Evolutionary conservation across 2,113 vertebrate genomes (phyloP).

Genomic region (Ivindomyrus marchei): DNA sequence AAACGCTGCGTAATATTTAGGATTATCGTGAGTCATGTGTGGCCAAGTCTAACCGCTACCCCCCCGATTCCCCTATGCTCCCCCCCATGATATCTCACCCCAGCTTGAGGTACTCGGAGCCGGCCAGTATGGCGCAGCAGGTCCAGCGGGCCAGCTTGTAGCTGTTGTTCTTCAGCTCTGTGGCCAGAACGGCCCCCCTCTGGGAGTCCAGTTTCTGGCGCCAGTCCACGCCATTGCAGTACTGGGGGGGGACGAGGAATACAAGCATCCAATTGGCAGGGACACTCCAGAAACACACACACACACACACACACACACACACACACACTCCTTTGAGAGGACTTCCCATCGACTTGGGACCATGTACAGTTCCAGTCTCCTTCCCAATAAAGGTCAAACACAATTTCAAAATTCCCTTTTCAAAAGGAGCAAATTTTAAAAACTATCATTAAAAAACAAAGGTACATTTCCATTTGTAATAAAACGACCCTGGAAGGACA

Average conservation of each 20-base stretch:
- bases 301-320: background rate
- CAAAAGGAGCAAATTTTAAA: background rate
- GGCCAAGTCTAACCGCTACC: background rate
- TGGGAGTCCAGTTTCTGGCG: conserved; percentile 98
- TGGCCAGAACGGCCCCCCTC: conserved; percentile 93
- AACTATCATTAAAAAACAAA: background rate
- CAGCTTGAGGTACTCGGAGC: conserved; percentile 93
- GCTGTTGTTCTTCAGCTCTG: conserved; percentile 98
- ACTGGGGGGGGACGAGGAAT: conserved; percentile 48
- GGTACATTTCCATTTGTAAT: background rate
- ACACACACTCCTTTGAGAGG: background rate
- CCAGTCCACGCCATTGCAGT: conserved; percentile 98
- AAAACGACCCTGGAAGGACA: background rate
- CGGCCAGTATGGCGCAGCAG: conserved; percentile 88
- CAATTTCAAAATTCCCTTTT: background rate
- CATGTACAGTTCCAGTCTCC: background rate
- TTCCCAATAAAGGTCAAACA: background rate
- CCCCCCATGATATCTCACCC: conserved; percentile 71
- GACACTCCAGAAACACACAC: background rate
- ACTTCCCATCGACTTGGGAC: background rate
- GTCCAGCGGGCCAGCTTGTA: conserved; percentile 98
- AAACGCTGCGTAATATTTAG: background rate
- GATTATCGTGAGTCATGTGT: background rate
- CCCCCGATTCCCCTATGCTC: background rate
- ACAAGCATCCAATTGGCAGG: background rate